phyloP scores from a whole-genome alignment of 2,888 invertebrate species.

The Agrochola litura region DNA sequence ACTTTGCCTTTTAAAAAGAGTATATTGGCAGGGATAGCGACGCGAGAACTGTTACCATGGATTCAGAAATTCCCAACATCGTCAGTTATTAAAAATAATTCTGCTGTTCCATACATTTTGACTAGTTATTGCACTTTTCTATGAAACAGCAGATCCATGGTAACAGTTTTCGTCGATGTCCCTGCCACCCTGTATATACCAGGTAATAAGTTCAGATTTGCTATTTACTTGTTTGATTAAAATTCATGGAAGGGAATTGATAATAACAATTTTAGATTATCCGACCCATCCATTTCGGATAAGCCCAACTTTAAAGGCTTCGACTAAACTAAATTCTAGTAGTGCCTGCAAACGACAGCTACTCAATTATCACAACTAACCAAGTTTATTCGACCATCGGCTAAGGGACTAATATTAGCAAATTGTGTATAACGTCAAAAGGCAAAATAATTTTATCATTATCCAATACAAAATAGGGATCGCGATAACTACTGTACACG shows the following conservation, averaged over 20 bases:
- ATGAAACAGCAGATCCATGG: too few species aligned
- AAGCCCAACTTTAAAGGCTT: conserved; percentile 36
- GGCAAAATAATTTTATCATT: conserved; percentile 49
- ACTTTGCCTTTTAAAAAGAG: background rate
- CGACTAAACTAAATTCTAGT: conserved; percentile 39
- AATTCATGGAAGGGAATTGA: conserved; percentile 20
- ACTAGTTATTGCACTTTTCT: too few species aligned
- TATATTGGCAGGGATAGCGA: too few species aligned
- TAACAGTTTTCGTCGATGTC: too few species aligned
- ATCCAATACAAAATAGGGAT: conserved; percentile 53
- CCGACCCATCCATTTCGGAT: conserved; percentile 19
- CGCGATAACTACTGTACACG: conserved; percentile 9
- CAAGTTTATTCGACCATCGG: conserved; percentile 49
- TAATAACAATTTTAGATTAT: conserved; percentile 31
- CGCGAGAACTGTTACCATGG: too few species aligned
- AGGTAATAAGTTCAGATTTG: background rate
- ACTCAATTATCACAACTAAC: conserved; percentile 50
- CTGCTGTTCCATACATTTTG: too few species aligned
- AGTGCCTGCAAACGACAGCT: conserved; percentile 48
- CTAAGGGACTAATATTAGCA: conserved; percentile 41
- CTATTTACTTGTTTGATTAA: conserved; percentile 15
- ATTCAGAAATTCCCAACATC: too few species aligned
- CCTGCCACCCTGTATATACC: background rate
- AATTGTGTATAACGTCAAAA: conserved; percentile 47
- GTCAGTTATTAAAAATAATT: too few species aligned